phyloP scores from a whole-genome alignment of 2,888 invertebrate species.

The Eristalis arbustorum region DNA sequence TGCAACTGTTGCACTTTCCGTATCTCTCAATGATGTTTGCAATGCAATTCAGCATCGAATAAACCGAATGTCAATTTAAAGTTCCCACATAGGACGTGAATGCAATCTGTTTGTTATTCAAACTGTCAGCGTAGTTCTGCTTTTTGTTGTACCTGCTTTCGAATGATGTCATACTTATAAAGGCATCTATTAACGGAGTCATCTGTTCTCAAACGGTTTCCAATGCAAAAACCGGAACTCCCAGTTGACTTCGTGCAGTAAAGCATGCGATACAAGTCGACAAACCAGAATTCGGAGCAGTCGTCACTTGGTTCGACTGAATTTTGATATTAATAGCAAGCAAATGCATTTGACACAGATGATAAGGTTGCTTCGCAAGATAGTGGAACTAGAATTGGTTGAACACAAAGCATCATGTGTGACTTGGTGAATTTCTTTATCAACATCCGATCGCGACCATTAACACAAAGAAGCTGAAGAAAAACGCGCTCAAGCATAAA shows the following conservation, averaged over 20 bases:
- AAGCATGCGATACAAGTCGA: not conserved
- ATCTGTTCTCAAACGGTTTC: not conserved
- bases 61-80: not conserved
- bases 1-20: too few relatives aligned
- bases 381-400: not conserved
- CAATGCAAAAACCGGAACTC: not conserved
- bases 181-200: not conserved
- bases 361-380: not conserved
- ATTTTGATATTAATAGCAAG: not conserved
- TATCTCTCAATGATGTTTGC: too few relatives aligned
- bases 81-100: not conserved
- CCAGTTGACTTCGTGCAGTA: not conserved
- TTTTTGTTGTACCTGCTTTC: not conserved
- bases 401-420: not conserved
- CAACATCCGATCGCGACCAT: not conserved
- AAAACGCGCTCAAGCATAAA: not conserved
- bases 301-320: not conserved
- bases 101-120: not conserved
- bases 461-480: not conserved
- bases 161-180: not conserved
- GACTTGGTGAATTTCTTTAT: not conserved
- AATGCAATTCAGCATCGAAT: not conserved
- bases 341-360: not conserved
- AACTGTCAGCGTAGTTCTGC: not conserved
- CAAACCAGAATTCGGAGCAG: not conserved